Conservation (phyloP, 2,888 invertebrate species). For the Orgyia antiqua region DNA sequence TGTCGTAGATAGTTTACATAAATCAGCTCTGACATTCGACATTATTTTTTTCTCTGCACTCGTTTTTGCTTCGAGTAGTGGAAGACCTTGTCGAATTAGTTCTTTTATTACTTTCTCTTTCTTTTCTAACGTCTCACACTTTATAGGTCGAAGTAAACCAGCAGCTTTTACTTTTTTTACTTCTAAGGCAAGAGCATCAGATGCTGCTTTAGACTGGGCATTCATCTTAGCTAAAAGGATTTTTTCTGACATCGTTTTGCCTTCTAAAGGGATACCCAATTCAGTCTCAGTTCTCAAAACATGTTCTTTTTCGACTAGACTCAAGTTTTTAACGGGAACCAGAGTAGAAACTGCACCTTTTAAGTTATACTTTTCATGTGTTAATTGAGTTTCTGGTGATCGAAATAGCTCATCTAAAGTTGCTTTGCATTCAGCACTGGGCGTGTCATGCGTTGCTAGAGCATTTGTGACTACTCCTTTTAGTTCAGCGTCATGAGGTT, state of each 20-base stretch:
- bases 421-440: too few relatives aligned
- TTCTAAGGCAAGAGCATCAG: slow-evolving; percentile 1
- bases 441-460: too few relatives aligned
- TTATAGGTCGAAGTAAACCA: slow-evolving; percentile 19
- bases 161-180: slow-evolving; percentile 18
- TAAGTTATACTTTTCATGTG: slow-evolving; percentile 20
- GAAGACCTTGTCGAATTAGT: slow-evolving; percentile 5
- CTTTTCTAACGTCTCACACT: slow-evolving; percentile 16
- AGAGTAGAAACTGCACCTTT: slow-evolving; percentile 21
- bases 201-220: slow-evolving; percentile 1
- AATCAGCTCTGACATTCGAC: slow-evolving; percentile 10
- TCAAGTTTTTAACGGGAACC: slow-evolving; percentile 8
- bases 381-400: slow-evolving; percentile 20
- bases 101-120: slow-evolving; percentile 7
- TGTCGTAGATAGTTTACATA: slow-evolving; percentile 8
- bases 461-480: too few relatives aligned
- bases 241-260: slow-evolving; percentile 18
- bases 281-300: slow-evolving; percentile 5
- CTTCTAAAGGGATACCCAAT: slow-evolving; percentile 12
- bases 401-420: too few relatives aligned
- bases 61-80: slow-evolving; percentile 5
- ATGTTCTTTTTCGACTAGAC: slow-evolving; percentile 6
- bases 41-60: slow-evolving; percentile 13
- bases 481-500: too few relatives aligned
- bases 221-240: slow-evolving; percentile 12